Percentiles rank a stretch among this genome's conserved stretches.
Conservation (phyloP, 2,113 vertebrate species). For the Tetrax tetrax region DNA sequence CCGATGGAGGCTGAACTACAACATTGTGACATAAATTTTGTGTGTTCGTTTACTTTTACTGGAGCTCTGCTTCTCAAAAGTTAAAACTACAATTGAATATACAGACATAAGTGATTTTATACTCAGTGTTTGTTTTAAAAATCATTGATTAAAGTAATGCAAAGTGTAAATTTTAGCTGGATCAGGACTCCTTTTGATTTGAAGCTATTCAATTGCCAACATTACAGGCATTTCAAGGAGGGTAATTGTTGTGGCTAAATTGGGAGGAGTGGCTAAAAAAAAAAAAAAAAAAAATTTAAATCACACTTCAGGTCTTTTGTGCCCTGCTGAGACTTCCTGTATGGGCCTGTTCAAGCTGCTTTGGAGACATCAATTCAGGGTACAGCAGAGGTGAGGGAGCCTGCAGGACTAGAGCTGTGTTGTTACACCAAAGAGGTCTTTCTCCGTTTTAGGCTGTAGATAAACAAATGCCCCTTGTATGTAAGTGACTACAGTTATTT, state of each 20-base stretch:
- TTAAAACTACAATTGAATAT: neutral
- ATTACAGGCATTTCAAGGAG: neutral
- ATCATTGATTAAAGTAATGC: neutral
- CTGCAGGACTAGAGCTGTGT: too few species aligned
- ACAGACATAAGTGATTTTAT: accelerated
- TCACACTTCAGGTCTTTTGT: neutral
- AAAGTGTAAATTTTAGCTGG: neutral
- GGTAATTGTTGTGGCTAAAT: neutral
- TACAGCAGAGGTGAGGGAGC: neutral
- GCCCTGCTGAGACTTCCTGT: too few species aligned
- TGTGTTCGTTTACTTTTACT: neutral
- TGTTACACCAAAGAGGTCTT: accelerated
- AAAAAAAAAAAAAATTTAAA: neutral
- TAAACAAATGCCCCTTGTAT: neutral
- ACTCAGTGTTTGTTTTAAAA: neutral
- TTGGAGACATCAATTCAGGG: accelerated
- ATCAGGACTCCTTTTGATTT: neutral
- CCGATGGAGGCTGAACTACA: too few species aligned
- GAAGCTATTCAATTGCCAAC: neutral
- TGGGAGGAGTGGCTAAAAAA: neutral
- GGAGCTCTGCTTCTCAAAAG: neutral
- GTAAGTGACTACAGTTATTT: accelerated
- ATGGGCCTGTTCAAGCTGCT: neutral
- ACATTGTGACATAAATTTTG: neutral
- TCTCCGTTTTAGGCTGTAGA: neutral